Evolutionary conservation across 2,113 vertebrate genomes (phyloP).

Genomic region (Uropsilus gracilis): DNA sequence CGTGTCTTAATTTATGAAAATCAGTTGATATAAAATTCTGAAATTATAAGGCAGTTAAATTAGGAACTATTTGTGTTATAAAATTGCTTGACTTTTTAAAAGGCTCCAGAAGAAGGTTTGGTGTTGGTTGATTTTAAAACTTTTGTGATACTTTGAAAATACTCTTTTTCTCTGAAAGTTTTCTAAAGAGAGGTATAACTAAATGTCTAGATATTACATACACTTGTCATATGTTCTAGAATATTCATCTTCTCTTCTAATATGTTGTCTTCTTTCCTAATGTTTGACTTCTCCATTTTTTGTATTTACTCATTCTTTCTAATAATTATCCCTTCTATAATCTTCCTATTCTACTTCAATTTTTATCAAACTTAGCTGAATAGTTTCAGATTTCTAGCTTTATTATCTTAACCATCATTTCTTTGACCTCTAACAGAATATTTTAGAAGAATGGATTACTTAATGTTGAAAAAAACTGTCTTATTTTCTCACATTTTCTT

Average conservation of each 20-base stretch:
- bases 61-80: slow-evolving; percentile 19
- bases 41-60: slow-evolving; percentile 50
- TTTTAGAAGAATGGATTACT: slow-evolving; percentile 20
- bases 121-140: slow-evolving; percentile 48
- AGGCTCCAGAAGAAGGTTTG: slow-evolving; percentile 30
- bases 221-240: slow-evolving; percentile 19
- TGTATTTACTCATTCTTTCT: slow-evolving; percentile 40
- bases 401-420: slow-evolving; percentile 25
- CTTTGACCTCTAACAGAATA: slow-evolving; percentile 32
- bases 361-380: slow-evolving; percentile 35
- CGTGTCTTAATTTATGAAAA: slow-evolving; percentile 45
- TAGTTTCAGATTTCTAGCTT: slow-evolving; percentile 55
- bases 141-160: slow-evolving; percentile 60
- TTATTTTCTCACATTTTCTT: slow-evolving; percentile 47
- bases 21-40: slow-evolving; percentile 23
- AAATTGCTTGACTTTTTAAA: slow-evolving; percentile 30
- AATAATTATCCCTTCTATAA: slow-evolving; percentile 45
- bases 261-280: background rate
- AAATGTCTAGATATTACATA: background rate
- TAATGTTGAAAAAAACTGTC: slow-evolving; percentile 34
- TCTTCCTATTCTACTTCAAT: slow-evolving; percentile 25
- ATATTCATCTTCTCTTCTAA: slow-evolving; percentile 7
- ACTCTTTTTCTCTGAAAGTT: slow-evolving; percentile 32
- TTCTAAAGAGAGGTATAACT: slow-evolving; percentile 27
- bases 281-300: slow-evolving; percentile 29